A percentile compares a stretch with the other conserved stretches of the same genome.
These are phyloP conservation scores for Trichogramma pretiosum DNA, from an alignment of 1,140 invertebrate species.

Conservation along the genomic window DNA sequence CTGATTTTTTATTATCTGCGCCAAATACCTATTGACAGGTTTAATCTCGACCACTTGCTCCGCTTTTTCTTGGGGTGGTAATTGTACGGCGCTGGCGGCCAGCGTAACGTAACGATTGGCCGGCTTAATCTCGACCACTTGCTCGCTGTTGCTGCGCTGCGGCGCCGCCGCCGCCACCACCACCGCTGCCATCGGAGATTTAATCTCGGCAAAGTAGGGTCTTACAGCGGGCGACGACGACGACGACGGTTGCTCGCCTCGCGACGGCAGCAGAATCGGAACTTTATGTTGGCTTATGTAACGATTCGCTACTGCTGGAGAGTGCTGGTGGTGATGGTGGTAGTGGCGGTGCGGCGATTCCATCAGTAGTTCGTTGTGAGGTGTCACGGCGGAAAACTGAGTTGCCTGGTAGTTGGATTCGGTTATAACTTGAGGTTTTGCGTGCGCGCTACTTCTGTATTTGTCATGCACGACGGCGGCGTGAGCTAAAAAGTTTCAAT, in stretches of 20 bases:
- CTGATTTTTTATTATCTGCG: slow-evolving; percentile 12
- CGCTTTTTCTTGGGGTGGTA: not conserved
- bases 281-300: not conserved
- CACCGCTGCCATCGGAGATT: not conserved
- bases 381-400: slow-evolving; percentile 22
- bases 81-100: not conserved
- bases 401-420: slow-evolving; percentile 34
- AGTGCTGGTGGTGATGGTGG: not conserved
- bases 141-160: not conserved
- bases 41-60: not conserved
- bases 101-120: not conserved
- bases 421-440: slow-evolving; percentile 34
- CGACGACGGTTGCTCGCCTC: too few relatives aligned
- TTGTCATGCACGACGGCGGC: slow-evolving; percentile 24
- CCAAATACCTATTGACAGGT: not conserved
- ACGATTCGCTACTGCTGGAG: not conserved
- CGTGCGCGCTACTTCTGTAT: slow-evolving; percentile 19
- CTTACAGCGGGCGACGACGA: too few relatives aligned
- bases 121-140: not conserved
- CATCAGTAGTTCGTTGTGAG: slow-evolving; percentile 15
- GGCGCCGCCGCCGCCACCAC: too few relatives aligned
- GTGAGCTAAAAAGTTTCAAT: too few relatives aligned
- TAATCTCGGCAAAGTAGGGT: not conserved
- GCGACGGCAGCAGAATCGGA: not conserved
- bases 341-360: not conserved